Conservation (phyloP, 2,888 invertebrate genomes). For the Lampropteryx suffumata region DNA sequence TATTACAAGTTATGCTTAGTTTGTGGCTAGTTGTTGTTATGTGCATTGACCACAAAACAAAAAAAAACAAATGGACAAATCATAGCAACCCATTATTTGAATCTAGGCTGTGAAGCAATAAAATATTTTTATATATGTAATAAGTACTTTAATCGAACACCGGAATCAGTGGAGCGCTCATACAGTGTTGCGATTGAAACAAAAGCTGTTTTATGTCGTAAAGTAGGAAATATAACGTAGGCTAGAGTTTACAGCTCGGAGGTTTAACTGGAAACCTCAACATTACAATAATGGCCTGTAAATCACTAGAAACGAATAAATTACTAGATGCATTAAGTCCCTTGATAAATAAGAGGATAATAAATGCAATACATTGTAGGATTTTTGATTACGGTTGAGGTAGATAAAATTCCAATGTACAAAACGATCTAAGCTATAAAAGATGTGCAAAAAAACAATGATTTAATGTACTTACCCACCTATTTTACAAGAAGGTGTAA, state of each 20-base stretch:
- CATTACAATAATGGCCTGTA: constrained; percentile 64
- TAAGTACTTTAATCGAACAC: constrained; percentile 8
- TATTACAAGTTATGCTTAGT: too few species aligned
- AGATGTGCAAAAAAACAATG: too few species aligned
- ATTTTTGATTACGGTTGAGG: constrained; percentile 35
- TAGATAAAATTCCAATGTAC: constrained; percentile 19
- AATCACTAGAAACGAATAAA: constrained; percentile 71
- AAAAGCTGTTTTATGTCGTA: constrained; percentile 55
- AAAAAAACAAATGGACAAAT: too few species aligned
- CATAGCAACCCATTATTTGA: too few species aligned
- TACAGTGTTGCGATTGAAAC: constrained; percentile 49
- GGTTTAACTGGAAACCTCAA: constrained; percentile 62
- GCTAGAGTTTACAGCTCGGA: constrained; percentile 63
- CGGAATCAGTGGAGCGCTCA: constrained; percentile 35
- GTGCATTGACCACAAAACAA: too few species aligned
- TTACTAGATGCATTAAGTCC: constrained; percentile 64
- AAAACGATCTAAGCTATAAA: constrained; percentile 10
- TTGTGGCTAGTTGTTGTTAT: too few species aligned
- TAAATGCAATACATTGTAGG: constrained; percentile 58
- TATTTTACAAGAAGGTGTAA: too few species aligned
- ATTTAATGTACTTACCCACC: too few species aligned
- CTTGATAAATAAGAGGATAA: constrained; percentile 56
- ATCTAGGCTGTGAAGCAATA: too few species aligned
- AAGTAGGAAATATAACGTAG: constrained; percentile 62
- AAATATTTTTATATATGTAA: not conserved